A percentile compares a stretch with the other conserved stretches of the same genome.
phyloP scores from a whole-genome alignment of 2,888 invertebrate species.

The Blomia tropicalis region DNA sequence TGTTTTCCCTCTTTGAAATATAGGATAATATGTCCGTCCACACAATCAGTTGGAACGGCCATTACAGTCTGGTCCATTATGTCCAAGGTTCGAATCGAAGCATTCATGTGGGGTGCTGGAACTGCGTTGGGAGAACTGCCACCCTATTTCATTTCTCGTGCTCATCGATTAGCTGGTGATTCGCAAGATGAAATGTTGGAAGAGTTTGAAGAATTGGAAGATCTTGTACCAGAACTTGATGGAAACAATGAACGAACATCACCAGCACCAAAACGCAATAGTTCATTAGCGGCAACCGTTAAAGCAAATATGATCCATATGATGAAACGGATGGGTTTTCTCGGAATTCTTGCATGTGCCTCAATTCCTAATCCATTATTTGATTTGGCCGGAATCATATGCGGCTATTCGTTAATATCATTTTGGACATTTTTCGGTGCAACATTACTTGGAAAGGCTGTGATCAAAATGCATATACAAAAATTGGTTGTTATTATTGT shows the following conservation, averaged over 20 bases:
- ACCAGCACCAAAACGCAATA: background rate
- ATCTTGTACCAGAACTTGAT: background rate
- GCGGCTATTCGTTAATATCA: slow-evolving; percentile 94
- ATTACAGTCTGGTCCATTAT: slow-evolving; percentile 79
- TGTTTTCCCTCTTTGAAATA: slow-evolving; percentile 28
- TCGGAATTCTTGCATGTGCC: slow-evolving; percentile 88
- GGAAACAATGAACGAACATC: background rate
- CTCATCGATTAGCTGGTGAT: slow-evolving; percentile 20
- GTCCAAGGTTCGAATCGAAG: slow-evolving; percentile 74
- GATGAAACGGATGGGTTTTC: slow-evolving; percentile 83
- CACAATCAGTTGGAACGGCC: slow-evolving; percentile 36
- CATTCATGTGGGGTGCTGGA: slow-evolving; percentile 82
- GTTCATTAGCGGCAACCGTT: slow-evolving; percentile 6
- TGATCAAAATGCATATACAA: slow-evolving; percentile 95
- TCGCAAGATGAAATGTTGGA: background rate
- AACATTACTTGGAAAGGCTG: slow-evolving; percentile 87
- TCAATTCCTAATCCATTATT: slow-evolving; percentile 98
- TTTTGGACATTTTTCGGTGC: slow-evolving; percentile 99
- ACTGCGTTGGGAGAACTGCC: slow-evolving; percentile 98
- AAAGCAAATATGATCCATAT: slow-evolving; percentile 35
- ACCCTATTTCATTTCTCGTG: slow-evolving; percentile 99
- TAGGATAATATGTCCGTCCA: slow-evolving; percentile 70
- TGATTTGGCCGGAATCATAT: slow-evolving; percentile 93
- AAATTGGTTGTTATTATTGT: slow-evolving; percentile 91
- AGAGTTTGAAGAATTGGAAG: slow-evolving; percentile 18